Percentiles rank a stretch among this genome's conserved stretches.
phyloP scores from a whole-genome alignment of 2,797 vertebrate species.

The Helostoma temminkii region DNA sequence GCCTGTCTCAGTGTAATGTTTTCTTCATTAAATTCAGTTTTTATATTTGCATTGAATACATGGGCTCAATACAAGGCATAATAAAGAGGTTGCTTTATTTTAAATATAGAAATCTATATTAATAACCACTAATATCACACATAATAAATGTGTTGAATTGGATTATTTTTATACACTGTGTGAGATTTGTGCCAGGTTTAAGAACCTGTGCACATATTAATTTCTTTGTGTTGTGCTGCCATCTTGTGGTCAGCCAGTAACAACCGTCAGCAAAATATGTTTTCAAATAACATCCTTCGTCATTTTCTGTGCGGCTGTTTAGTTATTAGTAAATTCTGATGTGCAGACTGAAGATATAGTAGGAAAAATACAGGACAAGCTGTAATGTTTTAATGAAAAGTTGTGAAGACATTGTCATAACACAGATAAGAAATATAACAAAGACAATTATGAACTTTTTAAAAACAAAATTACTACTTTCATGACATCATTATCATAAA shows the following conservation, averaged over 20 bases:
- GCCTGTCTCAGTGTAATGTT: slow-evolving; percentile 17
- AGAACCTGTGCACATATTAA: accelerated
- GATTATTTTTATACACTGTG: slow-evolving; percentile 53
- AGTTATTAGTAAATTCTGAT: background rate
- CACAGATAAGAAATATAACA: too few species aligned
- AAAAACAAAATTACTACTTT: too few species aligned
- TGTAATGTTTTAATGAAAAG: too few species aligned
- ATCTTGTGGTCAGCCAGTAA: slow-evolving; percentile 61
- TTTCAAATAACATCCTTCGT: too few species aligned
- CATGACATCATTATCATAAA: too few species aligned
- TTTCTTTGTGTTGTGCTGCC: slow-evolving; percentile 58
- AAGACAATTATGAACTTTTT: too few species aligned
- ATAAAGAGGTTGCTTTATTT: slow-evolving; percentile 44
- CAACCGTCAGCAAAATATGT: too few species aligned
- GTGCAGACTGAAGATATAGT: background rate
- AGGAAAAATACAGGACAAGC: too few species aligned
- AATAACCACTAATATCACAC: slow-evolving; percentile 50
- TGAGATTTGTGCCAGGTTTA: slow-evolving; percentile 27
- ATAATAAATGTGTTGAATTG: slow-evolving; percentile 48
- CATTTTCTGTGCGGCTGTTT: background rate
- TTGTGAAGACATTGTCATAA: too few species aligned
- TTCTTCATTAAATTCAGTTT: slow-evolving; percentile 34
- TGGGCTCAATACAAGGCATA: slow-evolving; percentile 24
- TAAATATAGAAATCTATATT: slow-evolving; percentile 52
- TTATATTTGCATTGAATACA: slow-evolving; percentile 33